Base-by-base conservation (phyloP, 2,113 vertebrate genomes). In the Alaudala cheleensis region DNA sequence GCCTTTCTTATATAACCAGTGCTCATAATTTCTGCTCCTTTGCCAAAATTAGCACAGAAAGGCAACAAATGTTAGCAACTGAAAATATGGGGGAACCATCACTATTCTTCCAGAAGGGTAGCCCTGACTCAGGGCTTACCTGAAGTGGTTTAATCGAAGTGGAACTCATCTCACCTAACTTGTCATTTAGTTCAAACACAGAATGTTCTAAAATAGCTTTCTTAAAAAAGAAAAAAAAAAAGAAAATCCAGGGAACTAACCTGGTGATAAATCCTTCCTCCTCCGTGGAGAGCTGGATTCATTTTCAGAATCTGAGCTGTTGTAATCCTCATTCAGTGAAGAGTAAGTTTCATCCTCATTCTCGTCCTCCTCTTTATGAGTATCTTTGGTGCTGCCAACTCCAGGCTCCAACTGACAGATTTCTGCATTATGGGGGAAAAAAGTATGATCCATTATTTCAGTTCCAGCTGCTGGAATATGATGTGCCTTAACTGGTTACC, bases 211-310 rank as follows among this genome's bases (percentile, higher is more conserved):
- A 74, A 86, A n/a, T 3, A 84, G 26, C 5, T 81, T 83, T 16
- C 8, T 51, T 64, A 2, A 13, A 28, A 8, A 21, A 37, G 39
- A 80, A 14, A n/a, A 33, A 31, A 60, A 23, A 49, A 34, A 21
- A 42, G 47, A 42, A 19, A 49, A 14, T 8, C 24, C 14, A 65
- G 12, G 20, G 37, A 71, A 95, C 88, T 76, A 78, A 98, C 98
- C 94, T 93, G 95, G 77, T 58, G 74, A 78, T 81, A 71, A 85
- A 62, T 93, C 56, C 44, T 89, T 62, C 29, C 20, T 60, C 45
- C 65, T 74, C 58, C 72, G 70, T 71, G 95, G 87, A 66, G 33
- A 31, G 49, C 26, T 95, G 56, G 96, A 97, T 50, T 97, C 93
- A 81, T 83, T 97, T 82, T 77, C 96, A 62, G 93, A 83, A 14